These are phyloP conservation scores for Stenichneumon culpator DNA, from an alignment of 2,888 invertebrate genomes.

Conservation along the genomic window DNA sequence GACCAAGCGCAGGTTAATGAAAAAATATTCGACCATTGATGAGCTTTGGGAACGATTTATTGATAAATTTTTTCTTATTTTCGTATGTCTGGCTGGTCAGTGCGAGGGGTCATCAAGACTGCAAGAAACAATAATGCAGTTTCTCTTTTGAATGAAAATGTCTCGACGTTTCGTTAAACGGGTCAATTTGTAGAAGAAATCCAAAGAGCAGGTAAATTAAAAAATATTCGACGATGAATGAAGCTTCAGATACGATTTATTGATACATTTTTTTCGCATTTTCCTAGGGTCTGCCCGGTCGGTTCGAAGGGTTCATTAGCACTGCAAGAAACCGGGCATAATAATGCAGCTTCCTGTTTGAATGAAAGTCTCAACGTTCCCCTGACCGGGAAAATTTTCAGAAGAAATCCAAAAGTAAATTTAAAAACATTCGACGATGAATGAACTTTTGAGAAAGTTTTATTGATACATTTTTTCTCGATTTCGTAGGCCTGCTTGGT, in stretches of 20 bases:
- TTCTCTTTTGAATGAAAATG: not conserved
- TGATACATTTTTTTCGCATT: not conserved
- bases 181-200: not conserved
- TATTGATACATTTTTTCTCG: too few relatives aligned
- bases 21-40: too few relatives aligned
- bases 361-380: too few relatives aligned
- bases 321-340: conserved; percentile 14
- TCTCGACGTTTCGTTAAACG: not conserved
- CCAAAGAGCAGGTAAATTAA: not conserved
- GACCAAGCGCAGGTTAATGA: too few relatives aligned
- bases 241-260: too few relatives aligned
- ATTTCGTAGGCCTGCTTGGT: not conserved
- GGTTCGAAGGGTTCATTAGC: conserved; percentile 4
- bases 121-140: conserved; percentile 2
- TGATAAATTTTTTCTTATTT: not conserved
- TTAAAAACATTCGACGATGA: too few relatives aligned
- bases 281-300: not conserved
- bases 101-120: not conserved
- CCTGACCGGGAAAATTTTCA: too few relatives aligned
- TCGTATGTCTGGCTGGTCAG: not conserved
- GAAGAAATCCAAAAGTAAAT: too few relatives aligned
- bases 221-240: not conserved
- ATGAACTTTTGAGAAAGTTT: too few relatives aligned
- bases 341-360: not conserved
- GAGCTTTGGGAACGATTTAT: too few relatives aligned